Evolutionary conservation across 2,797 vertebrate species (phyloP).

Genomic region (Melanogrammus aeglefinus): DNA sequence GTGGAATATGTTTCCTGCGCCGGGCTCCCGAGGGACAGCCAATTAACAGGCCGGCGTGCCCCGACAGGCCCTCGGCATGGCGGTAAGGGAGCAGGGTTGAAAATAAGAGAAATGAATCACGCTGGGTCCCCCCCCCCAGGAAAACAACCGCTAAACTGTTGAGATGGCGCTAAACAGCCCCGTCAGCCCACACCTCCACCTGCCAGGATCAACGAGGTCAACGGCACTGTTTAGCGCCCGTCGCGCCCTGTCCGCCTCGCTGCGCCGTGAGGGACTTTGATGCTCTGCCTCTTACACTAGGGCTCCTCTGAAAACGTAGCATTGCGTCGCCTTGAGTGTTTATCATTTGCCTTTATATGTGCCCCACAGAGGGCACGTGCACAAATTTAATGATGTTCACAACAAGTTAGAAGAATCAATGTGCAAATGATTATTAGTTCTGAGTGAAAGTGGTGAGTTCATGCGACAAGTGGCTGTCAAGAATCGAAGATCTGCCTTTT

Average conservation of each 20-base stretch:
- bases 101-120: slow-evolving; percentile 11
- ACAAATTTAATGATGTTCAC: neutral
- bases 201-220: slow-evolving; percentile 24
- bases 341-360: too few species aligned
- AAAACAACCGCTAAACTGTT: slow-evolving; percentile 48
- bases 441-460: too few species aligned
- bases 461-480: too few species aligned
- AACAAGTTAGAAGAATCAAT: neutral
- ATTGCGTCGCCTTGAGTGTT: too few species aligned
- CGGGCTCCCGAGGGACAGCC: slow-evolving; percentile 50
- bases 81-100: slow-evolving; percentile 12
- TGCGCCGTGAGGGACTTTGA: neutral
- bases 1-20: neutral
- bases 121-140: slow-evolving; percentile 29
- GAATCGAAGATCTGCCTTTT: too few species aligned
- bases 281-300: neutral
- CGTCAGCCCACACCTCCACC: slow-evolving; percentile 59
- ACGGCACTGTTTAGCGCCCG: slow-evolving; percentile 4
- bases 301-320: neutral
- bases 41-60: slow-evolving; percentile 68
- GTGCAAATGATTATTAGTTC: too few species aligned
- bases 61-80: slow-evolving; percentile 43
- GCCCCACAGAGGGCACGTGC: too few species aligned
- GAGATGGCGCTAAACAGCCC: slow-evolving; percentile 56
- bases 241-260: neutral